A percentile compares a stretch with the other conserved stretches of the same genome.
These are phyloP conservation scores for Mesocentrotus franciscanus DNA, from an alignment of 53 echinoderm and acorn worm species.

Conservation along the genomic window DNA sequence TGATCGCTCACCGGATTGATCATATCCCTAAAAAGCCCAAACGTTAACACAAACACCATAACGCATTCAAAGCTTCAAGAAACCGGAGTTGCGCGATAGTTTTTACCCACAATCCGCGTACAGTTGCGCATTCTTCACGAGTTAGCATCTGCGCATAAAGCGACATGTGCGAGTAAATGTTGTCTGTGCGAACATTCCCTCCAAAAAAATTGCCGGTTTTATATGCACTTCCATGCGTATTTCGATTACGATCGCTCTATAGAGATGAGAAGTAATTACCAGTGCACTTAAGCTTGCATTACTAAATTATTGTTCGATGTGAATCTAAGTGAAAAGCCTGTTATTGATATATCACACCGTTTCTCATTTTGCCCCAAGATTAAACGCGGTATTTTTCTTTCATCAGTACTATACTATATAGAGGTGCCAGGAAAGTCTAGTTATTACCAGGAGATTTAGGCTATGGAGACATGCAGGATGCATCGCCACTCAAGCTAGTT, in stretches of 20 bases:
- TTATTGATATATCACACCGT: constrained; percentile 25
- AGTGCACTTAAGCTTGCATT: constrained; percentile 16
- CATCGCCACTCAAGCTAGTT: no score
- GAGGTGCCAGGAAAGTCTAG: not conserved
- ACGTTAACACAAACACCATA: not conserved
- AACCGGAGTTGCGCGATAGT: not conserved
- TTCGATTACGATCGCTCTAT: not conserved
- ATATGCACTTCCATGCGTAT: not conserved
- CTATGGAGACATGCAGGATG: not conserved
- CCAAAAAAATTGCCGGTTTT: not conserved
- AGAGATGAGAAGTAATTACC: not conserved
- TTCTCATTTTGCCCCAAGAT: not conserved
- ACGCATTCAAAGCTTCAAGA: not conserved
- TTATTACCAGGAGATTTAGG: not conserved
- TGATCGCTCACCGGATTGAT: not conserved
- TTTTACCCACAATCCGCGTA: not conserved
- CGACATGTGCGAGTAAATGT: not conserved
- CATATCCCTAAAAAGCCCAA: not conserved
- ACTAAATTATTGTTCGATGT: not conserved
- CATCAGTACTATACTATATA: not conserved
- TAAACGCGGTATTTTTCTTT: constrained; percentile 11
- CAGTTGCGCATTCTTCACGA: not conserved
- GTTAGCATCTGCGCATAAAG: not conserved
- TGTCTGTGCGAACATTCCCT: not conserved
- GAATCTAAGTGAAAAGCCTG: constrained; percentile 19